Evolutionary conservation across 2,113 vertebrate species (phyloP).

Genomic region (Brachyhypopomus gauderio): DNA sequence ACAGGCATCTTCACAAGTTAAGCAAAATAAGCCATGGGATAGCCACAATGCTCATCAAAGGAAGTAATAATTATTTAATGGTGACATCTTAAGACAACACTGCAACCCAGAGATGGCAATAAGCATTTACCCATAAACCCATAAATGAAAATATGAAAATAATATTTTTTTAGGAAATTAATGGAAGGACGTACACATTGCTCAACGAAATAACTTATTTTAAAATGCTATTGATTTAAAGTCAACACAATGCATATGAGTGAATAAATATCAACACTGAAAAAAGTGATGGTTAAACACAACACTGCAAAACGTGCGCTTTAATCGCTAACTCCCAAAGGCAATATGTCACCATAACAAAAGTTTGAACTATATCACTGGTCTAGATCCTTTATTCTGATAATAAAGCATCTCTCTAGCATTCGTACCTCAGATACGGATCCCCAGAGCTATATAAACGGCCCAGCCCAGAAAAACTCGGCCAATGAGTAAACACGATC

Average conservation of each 20-base stretch:
- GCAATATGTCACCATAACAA: slow-evolving; percentile 35
- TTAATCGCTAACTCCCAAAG: slow-evolving; percentile 1
- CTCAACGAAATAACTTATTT: not conserved
- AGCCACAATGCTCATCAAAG: not conserved
- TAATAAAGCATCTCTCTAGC: slow-evolving; percentile 45
- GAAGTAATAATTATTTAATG: not conserved
- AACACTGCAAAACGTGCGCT: not conserved
- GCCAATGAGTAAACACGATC: slow-evolving; percentile 56
- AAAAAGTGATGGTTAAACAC: not conserved
- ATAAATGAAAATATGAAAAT: not conserved
- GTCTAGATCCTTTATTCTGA: slow-evolving; percentile 33
- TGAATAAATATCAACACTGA: not conserved
- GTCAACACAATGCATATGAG: not conserved
- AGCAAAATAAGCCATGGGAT: no score
- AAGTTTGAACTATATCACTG: slow-evolving; percentile 29
- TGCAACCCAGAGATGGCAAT: not conserved
- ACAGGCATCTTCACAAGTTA: no score
- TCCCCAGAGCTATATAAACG: slow-evolving; percentile 48
- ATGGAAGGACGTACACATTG: not conserved
- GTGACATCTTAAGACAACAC: not conserved
- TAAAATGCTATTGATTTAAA: not conserved
- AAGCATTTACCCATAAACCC: not conserved
- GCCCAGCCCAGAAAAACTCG: slow-evolving; percentile 50
- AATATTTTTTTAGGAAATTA: not conserved
- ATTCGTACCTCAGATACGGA: slow-evolving; percentile 49